Evolutionary conservation across 2,888 invertebrate genomes (phyloP), one percentile per base, ranked within the genome.

Genomic region (Belgica antarctica): DNA sequence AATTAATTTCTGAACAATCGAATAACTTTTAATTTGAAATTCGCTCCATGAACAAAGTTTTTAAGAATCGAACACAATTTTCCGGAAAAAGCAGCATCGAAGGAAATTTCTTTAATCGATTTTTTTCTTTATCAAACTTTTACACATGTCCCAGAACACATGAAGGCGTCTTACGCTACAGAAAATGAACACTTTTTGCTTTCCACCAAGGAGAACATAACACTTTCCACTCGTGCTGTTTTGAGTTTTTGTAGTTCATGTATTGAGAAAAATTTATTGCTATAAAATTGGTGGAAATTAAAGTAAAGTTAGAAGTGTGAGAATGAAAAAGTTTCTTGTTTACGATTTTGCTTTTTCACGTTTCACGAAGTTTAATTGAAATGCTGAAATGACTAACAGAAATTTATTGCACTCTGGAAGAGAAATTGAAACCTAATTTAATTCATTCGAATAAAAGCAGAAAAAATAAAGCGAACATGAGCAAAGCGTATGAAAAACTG

Each of bases 361-460:
- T 7, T 46, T 4, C 46, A 46, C 12, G 34, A 31, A 12, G 19
- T 25, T 59, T 59, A 59, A 59, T 59, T 59, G 59, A 59, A 59
- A 27, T 27, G 52, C 52, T 22, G 17, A 22, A 52, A n/a, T n/a
- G n/a, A n/a, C n/a, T n/a, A n/a, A n/a, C n/a, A n/a, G n/a, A n/a
- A n/a, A n/a, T 19, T 17, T 22, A 52, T 22, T 19, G 52, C 17
- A 31, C 7, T 12, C 5, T 12, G 34, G 52, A 65, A 27, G 25
- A 28, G 34, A 62, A 65, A 65, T 65, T 65, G 65, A 65, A 65
- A 65, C 36, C 65, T 65, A 65, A 65, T 65, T 65, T 65, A 65
- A 65, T 65, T 62, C 31, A 24, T 8, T 7, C 17, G 12, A 7
- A 22, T 22, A 17, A 17, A 52, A 2, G 2, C 12, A n/a, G 52